Conservation (phyloP, 2,888 invertebrate genomes). For the Bruchidius siliquastri region DNA sequence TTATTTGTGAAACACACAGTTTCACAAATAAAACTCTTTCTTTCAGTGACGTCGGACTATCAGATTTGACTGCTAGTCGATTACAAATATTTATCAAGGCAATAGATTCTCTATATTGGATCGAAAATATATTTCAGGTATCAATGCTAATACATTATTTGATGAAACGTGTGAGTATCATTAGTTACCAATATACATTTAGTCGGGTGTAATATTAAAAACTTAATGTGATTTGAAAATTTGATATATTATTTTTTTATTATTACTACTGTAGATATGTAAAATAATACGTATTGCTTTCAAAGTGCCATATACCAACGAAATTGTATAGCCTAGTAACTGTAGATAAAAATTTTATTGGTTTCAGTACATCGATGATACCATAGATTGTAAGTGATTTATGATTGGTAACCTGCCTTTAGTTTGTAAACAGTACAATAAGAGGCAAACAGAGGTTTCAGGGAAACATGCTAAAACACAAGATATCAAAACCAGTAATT, state of each 20-base stretch:
- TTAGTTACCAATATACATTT: slow-evolving; percentile 31
- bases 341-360: slow-evolving; percentile 25
- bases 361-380: slow-evolving; percentile 38
- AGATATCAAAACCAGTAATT: background rate
- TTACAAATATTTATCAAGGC: too few relatives aligned
- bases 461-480: background rate
- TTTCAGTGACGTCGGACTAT: too few relatives aligned
- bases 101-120: too few relatives aligned
- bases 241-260: slow-evolving; percentile 36
- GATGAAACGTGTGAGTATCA: background rate
- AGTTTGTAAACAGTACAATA: slow-evolving; percentile 46
- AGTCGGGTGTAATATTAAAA: slow-evolving; percentile 29
- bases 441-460: slow-evolving; percentile 22
- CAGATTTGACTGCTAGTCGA: too few relatives aligned
- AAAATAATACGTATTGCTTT: slow-evolving; percentile 30
- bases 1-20: too few relatives aligned
- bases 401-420: slow-evolving; percentile 38
- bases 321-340: slow-evolving; percentile 31
- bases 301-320: slow-evolving; percentile 40
- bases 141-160: background rate
- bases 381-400: slow-evolving; percentile 13
- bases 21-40: too few relatives aligned
- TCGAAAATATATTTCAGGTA: too few relatives aligned
- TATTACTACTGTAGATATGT: slow-evolving; percentile 34
- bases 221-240: slow-evolving; percentile 36